A percentile compares a stretch with the other conserved stretches of the same genome.
phyloP scores from a whole-genome alignment of 2,888 invertebrate genomes.

The Dioctria rufipes region DNA sequence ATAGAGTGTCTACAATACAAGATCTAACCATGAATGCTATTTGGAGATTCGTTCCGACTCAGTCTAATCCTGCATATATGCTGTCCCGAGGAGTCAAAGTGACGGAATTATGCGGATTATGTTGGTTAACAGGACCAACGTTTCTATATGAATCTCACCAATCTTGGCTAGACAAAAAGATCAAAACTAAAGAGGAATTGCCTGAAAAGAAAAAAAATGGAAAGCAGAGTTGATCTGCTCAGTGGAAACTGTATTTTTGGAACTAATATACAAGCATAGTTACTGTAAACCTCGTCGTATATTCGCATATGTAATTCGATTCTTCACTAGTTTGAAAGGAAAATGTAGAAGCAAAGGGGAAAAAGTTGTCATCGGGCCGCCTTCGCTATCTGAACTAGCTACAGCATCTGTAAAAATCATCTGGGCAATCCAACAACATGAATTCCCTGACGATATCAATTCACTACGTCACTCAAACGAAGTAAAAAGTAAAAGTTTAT shows the following conservation, averaged over 20 bases:
- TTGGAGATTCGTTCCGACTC: too few relatives aligned
- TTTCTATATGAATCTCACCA: not conserved
- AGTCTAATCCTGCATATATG: not conserved
- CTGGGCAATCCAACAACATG: conserved; percentile 12
- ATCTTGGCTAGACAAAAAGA: not conserved
- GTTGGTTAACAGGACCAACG: too few relatives aligned
- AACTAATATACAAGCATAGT: too few relatives aligned
- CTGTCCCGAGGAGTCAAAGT: too few relatives aligned
- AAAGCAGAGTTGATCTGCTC: not conserved
- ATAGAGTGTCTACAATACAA: too few relatives aligned
- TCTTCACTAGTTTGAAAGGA: not conserved
- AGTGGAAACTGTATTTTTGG: not conserved
- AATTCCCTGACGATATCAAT: conserved; percentile 30
- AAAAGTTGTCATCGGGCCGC: not conserved
- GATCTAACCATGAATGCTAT: too few relatives aligned
- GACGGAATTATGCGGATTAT: too few relatives aligned
- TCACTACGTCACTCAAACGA: not conserved
- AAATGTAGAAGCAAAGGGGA: not conserved
- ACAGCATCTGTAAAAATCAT: not conserved
- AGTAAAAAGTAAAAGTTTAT: conserved; percentile 2
- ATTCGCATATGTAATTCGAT: not conserved
- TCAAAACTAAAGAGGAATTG: not conserved
- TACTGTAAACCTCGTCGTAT: conserved; percentile 1
- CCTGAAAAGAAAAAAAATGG: conserved; percentile 4
- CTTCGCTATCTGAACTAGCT: not conserved